Base-by-base conservation (phyloP, 2,888 invertebrate species). In the Microdon myrmicae region DNA sequence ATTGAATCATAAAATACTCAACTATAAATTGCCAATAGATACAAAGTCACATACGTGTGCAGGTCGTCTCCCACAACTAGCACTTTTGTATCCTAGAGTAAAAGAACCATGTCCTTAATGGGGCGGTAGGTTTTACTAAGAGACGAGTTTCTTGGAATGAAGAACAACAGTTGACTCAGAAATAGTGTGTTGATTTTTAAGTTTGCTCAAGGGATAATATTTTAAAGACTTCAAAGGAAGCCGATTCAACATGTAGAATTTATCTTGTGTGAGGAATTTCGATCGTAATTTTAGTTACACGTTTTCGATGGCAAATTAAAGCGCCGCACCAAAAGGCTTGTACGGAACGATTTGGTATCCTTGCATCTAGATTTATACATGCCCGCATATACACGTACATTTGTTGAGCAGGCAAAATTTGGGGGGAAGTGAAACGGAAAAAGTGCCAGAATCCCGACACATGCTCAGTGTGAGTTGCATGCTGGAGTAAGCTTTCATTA, bases 401-500 rank as follows among this genome's bases (percentile, higher is more conserved):
- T 5, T n/a, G n/a, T n/a, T n/a, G n/a, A n/a, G n/a, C n/a, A n/a
- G n/a, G n/a, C n/a, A n/a, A n/a, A n/a, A n/a, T n/a, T n/a, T n/a
- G n/a, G n/a, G n/a, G n/a, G n/a, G n/a, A n/a, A n/a, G n/a, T n/a
- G n/a, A n/a, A n/a, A n/a, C 6, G 23, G 5, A 35, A 12, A 12
- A 4, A 10, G 16, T 17, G 13, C 34, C 4, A 7, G 23, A 19
- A 26, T 17, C 20, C 17, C 31, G 56, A 47, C 51, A 64, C 64
- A 64, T 64, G 64, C 64, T 64, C 64, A 56, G 64, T 64, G 49
- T 26, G 10, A 41, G 41, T 47, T 41, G 29, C 32, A 28, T 39
- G 64, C 31, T 43, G 56, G 56, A 51, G 56, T 51, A 51, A 64
- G 64, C 56, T 64, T 58, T 64, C 41, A 43, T 51, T 51, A 37